Base-by-base conservation (phyloP, 1,140 invertebrate species). In the Macrotrachela quadricornifera region DNA sequence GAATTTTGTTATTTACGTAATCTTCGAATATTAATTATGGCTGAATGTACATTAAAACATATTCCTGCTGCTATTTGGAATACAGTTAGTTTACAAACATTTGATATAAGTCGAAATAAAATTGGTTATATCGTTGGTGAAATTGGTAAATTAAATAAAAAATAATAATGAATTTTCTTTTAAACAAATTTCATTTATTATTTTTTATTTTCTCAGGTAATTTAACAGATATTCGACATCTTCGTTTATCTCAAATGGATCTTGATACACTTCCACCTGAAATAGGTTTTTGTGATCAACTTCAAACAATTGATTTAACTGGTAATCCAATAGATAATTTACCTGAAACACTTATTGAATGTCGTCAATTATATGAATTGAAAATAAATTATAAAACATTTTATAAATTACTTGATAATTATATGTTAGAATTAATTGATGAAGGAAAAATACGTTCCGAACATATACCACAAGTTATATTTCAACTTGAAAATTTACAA, bases 371-470 rank as follows among this genome's bases (percentile, higher is more conserved):
- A 45, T 56, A 59, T 43, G 59, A 59, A 14, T 46, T 70, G 15
- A 60, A 61, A 17, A 57, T 70, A 11, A 68, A 68, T 56, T 66
- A 64, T 50, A 59, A 63, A 37, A 65, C 60, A 51, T 69, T 70
- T 57, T 62, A 60, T 50, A 53, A 57, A 6, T 58, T 62, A 38
- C 59, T 69, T 10, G 68, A 70, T 51, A 57, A 57, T 10, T 67
- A 68, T 56, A 65, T 65, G 60, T 62, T 63, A 50, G 57, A 54
- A 38, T 58, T 70, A 18, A 56, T 69, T 38, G 57, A 59, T 44
- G 67, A 64, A 56, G 64, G 67, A 18, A 65, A 71, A 59, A 63
- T 71, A 14, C 63, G 62, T 39, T 69, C 67, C 0, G 66, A 71
- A 57, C 66, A 70, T 54, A 63, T 71, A 42, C 68, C 69, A 6